Percentiles rank a stretch among this genome's conserved stretches.
Evolutionary conservation across 2,797 vertebrate species (phyloP).

Genomic region (Gadopsis marmoratus): DNA sequence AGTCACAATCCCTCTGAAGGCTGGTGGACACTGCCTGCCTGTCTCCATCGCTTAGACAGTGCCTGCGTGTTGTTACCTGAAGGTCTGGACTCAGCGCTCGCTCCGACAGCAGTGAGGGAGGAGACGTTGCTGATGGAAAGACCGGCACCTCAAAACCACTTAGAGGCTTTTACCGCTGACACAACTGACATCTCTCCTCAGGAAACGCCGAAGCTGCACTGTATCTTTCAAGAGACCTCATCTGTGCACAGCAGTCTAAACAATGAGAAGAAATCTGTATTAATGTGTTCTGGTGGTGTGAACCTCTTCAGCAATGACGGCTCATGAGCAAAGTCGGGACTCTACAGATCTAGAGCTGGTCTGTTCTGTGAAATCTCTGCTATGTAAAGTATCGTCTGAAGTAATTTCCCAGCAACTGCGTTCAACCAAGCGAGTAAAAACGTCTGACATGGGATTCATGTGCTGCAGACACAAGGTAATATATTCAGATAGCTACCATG

Average conservation of each 20-base stretch:
- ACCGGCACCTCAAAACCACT: constrained; percentile 59
- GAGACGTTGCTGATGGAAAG: constrained; percentile 48
- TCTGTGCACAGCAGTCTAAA: constrained; percentile 6
- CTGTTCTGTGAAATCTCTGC: constrained; percentile 11
- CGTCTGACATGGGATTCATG: not conserved
- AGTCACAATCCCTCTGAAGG: constrained; percentile 15
- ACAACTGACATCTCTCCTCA: constrained; percentile 47
- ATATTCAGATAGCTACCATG: constrained; percentile 6
- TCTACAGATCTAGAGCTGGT: not conserved
- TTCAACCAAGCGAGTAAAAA: constrained; percentile 6
- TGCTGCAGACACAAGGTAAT: constrained; percentile 19
- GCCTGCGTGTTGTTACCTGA: constrained; percentile 19
- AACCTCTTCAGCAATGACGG: constrained; percentile 6
- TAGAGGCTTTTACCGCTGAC: constrained; percentile 62
- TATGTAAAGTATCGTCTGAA: constrained; percentile 1
- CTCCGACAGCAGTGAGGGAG: constrained; percentile 26
- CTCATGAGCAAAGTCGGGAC: not conserved
- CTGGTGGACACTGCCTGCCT: not conserved
- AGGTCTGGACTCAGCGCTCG: constrained; percentile 20
- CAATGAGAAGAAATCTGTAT: constrained; percentile 5
- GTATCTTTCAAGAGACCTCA: constrained; percentile 6
- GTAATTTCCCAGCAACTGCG: not conserved
- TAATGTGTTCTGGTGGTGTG: not conserved
- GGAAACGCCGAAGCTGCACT: constrained; percentile 13
- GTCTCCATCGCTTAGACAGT: constrained; percentile 6